phyloP scores from a whole-genome alignment of 2,113 vertebrate genomes.

The Miniopterus natalensis region DNA sequence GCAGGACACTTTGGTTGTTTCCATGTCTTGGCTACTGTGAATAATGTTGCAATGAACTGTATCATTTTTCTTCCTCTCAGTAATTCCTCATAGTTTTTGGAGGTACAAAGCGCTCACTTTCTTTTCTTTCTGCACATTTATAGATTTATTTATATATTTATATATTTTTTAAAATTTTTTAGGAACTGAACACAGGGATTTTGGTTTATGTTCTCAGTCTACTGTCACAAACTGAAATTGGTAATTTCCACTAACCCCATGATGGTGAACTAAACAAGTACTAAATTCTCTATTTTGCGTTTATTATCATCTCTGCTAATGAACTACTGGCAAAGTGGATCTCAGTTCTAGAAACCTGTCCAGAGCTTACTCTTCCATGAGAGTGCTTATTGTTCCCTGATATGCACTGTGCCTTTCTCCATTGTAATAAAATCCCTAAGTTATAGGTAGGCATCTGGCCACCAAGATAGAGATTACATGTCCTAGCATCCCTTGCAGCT shows the following conservation, averaged over 20 bases:
- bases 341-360: constrained; percentile 16
- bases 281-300: constrained; percentile 23
- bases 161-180: constrained; percentile 12
- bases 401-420: not conserved
- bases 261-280: not conserved
- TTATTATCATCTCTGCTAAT: constrained; percentile 45
- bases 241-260: not conserved
- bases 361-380: constrained; percentile 1
- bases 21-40: no score
- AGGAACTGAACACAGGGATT: not conserved
- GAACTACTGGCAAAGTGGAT: not conserved
- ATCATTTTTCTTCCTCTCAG: constrained; percentile 2
- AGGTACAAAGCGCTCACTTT: not conserved
- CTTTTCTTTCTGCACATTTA: not conserved
- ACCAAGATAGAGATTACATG: not conserved
- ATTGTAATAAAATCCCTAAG: not conserved
- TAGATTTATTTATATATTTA: not conserved
- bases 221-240: not conserved
- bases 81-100: constrained; percentile 21
- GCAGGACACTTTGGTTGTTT: no score
- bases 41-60: no score
- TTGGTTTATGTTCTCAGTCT: not conserved
- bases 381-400: not conserved
- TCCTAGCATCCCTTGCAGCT: not conserved
- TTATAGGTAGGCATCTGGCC: not conserved